Conservation (phyloP, 2,888 invertebrate species). For the Trissolcus brochymenae region DNA sequence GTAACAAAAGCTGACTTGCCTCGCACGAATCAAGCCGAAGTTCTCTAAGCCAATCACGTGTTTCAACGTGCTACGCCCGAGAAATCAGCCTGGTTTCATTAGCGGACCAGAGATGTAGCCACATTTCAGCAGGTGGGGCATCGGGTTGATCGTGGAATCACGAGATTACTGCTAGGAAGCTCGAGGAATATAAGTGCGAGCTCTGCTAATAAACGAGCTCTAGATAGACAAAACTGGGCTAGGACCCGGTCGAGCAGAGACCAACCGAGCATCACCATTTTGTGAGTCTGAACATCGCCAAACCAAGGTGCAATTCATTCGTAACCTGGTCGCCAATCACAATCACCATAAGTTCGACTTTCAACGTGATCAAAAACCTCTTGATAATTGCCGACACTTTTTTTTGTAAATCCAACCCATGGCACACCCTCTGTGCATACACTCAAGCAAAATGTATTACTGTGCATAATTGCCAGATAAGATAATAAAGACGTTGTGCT, state of each 20-base stretch:
- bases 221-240: conserved; percentile 70
- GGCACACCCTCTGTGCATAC: conserved; percentile 44
- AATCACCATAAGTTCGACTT: conserved; percentile 37
- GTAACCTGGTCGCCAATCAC: conserved; percentile 22
- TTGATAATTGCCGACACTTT: conserved; percentile 43
- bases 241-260: conserved; percentile 58
- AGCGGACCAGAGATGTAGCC: conserved; percentile 31
- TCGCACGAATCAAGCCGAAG: conserved; percentile 12
- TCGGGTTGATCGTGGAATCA: conserved; percentile 43
- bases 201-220: conserved; percentile 70
- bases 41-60: conserved; percentile 33
- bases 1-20: background rate
- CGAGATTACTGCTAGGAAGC: conserved; percentile 56
- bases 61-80: conserved; percentile 18
- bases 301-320: conserved; percentile 48
- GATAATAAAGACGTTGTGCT: conserved; percentile 23
- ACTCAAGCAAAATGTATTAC: conserved; percentile 33
- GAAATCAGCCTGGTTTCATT: conserved; percentile 37
- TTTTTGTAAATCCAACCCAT: conserved; percentile 30
- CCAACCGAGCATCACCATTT: conserved; percentile 54
- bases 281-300: conserved; percentile 22
- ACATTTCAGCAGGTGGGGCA: conserved; percentile 32
- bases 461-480: conserved; percentile 20
- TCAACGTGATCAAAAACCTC: conserved; percentile 37
- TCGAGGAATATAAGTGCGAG: conserved; percentile 65